Base-by-base conservation (phyloP, 37 sponge, comb jelly and placozoan genomes). In the Trichoplax adhaerens region DNA sequence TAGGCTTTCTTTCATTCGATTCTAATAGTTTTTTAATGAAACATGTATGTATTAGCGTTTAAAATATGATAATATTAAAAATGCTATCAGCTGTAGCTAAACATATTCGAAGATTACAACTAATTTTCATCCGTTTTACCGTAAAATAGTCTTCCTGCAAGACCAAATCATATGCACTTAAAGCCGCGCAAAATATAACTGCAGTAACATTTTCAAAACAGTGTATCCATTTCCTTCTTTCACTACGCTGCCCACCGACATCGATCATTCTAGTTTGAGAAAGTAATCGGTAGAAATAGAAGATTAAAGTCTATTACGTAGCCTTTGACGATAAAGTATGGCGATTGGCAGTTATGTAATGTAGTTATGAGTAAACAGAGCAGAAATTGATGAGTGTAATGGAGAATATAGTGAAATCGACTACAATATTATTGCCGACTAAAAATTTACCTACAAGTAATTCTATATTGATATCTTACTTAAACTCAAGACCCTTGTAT, bases 201-300 rank as follows among this genome's bases (percentile, higher is more conserved):
- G 90, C 83, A 0, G 83, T 85, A 52, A 93, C 94, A 56, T 88
- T 85, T 54, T 93, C 84, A 76, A 93, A 93, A 71, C 94, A 93
- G 53, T 93, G 86, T 52, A 93, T 89, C 94, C 94, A 93, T 70
- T 93, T 93, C 75, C 85, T 93, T 48, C 94, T 56, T 76, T 93
- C 94, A 52, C 89, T 88, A n/a, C 94, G 76, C 69, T 93, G 94
- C 58, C 94, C 94, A 1, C 94, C 94, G 58, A 93, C 94, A 78
- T 93, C 94, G 6, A 86, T 81, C 71, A 88, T 54, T 62, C 91
- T 90, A 69, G 29, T 29, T 29, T 29, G 29, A 29, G 29, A 29
- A 29, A 29, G 29, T 29, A 29, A 29, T 29, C 29, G 29, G 29
- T 29, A 29, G 29, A 29, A 29, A 29, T 29, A 29, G 29, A 29